These are phyloP conservation scores for Autographa pulchrina DNA, from an alignment of 2,888 invertebrate genomes.

Conservation along the genomic window DNA sequence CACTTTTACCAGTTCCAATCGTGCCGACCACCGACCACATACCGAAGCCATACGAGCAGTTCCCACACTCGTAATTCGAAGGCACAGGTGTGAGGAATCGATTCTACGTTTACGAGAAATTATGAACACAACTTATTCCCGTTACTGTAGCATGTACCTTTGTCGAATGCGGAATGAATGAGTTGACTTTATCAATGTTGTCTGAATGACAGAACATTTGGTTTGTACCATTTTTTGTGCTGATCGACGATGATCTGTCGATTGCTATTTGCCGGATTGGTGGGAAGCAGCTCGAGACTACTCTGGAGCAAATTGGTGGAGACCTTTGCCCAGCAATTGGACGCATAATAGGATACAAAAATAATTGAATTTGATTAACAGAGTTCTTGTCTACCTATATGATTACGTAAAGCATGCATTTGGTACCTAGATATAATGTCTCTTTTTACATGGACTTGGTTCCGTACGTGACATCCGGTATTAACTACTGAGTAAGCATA, in stretches of 20 bases:
- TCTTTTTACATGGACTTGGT: conserved; percentile 44
- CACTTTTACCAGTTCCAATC: not conserved
- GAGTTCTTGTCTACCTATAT: not conserved
- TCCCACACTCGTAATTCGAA: conserved; percentile 58
- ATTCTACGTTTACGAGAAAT: conserved; percentile 58
- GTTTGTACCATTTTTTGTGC: too few relatives aligned
- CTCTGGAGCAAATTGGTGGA: too few relatives aligned
- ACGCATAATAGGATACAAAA: too few relatives aligned
- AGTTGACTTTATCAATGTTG: conserved; percentile 22
- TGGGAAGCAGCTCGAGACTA: too few relatives aligned
- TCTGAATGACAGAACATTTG: not conserved
- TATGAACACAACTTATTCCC: conserved; percentile 16
- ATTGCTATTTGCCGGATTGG: too few relatives aligned
- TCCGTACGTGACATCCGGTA: conserved; percentile 57
- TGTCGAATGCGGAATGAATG: conserved; percentile 28
- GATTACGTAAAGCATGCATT: too few relatives aligned
- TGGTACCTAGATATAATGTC: too few relatives aligned
- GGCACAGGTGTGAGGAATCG: conserved; percentile 60
- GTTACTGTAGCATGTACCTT: conserved; percentile 26
- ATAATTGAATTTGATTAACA: not conserved
- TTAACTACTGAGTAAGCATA: conserved; percentile 21
- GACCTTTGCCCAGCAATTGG: too few relatives aligned
- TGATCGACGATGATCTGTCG: too few relatives aligned
- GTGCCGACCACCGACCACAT: conserved; percentile 23
- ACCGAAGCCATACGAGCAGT: conserved; percentile 51